Evolutionary conservation across 2,113 vertebrate species (phyloP), one percentile per base, ranked within the genome.

Genomic region (Emydura subglobosa): DNA sequence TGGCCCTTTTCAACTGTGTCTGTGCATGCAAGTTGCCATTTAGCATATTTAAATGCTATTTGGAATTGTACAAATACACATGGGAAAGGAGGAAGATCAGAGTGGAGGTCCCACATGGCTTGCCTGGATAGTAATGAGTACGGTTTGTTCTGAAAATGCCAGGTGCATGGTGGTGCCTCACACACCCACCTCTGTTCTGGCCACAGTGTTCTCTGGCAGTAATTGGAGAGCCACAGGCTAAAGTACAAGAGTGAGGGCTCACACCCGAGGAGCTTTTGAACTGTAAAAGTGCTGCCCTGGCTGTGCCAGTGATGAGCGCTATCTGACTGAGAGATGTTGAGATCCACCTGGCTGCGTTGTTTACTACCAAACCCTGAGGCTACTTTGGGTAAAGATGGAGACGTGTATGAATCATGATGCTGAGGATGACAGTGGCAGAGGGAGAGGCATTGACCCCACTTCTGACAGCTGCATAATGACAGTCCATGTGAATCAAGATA

Each of bases 381-480:
- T 79, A 83, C 49, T 47, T 86, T 90, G 85, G 21, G 88, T 51
- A 93, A 79, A 88, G n/a, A 2, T 34, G n/a, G 12, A 78, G 78
- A 80, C 5, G 93, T 85, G 82, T 87, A 22, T 51, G 81, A 85
- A 22, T 39, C 22, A 24, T 74, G 12, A 5, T 94, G 47, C 39
- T 89, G 68, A 42, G 61, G 50, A 78, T 91, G 5, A 68, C 53
- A 39, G 87, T 57, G 16, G 59, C 13, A 27, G 59, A 82, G 39
- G 1, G 10, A 91, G 47, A 34, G 44, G 83, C 68, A 72, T 81
- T 53, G 84, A 90, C 90, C 76, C 81, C 72, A 2, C 50, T 94
- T 93, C n/a, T 86, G n/a, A 19, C n/a, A 83, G 93, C 92, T 92
- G 88, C 78, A 10, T 91, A 88, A 88, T 44, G 80, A 42, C 1